phyloP scores from a whole-genome alignment of 2,888 invertebrate genomes.

The Chloroclystis v-ata region DNA sequence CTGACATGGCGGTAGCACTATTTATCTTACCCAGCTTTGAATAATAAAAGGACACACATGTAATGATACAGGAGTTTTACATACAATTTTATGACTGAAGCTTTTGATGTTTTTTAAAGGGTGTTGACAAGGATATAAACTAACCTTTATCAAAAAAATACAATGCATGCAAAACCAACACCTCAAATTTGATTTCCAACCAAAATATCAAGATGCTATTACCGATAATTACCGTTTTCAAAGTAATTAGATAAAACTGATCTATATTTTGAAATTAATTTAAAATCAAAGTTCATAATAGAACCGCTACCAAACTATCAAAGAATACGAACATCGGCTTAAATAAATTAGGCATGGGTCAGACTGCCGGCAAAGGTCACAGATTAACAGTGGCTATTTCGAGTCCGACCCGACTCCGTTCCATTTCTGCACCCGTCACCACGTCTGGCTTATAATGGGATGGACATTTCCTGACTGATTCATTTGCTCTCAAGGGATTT shows the following conservation, averaged over 20 bases:
- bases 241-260: too few species aligned
- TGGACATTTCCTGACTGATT: slow-evolving; percentile 34
- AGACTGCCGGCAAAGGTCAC: slow-evolving; percentile 62
- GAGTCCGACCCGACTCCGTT: slow-evolving; percentile 56
- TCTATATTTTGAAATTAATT: too few species aligned
- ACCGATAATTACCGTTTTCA: too few species aligned
- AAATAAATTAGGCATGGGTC: slow-evolving; percentile 65
- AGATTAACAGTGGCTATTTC: slow-evolving; percentile 68
- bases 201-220: too few species aligned
- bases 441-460: slow-evolving; percentile 41
- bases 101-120: too few species aligned
- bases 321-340: slow-evolving; percentile 47
- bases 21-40: slow-evolving; percentile 39
- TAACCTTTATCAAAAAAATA: too few species aligned
- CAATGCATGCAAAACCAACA: too few species aligned
- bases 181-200: too few species aligned
- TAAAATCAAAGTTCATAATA: too few species aligned
- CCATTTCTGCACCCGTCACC: slow-evolving; percentile 52
- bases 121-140: too few species aligned
- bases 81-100: slow-evolving; percentile 25
- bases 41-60: slow-evolving; percentile 37
- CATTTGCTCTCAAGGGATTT: slow-evolving; percentile 26
- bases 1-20: slow-evolving; percentile 25
- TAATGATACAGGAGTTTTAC: slow-evolving; percentile 17
- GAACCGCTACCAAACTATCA: slow-evolving; percentile 24